These are phyloP conservation scores for Dolomedes plantarius DNA, from an alignment of 2,888 invertebrate genomes.

Conservation along the genomic window DNA sequence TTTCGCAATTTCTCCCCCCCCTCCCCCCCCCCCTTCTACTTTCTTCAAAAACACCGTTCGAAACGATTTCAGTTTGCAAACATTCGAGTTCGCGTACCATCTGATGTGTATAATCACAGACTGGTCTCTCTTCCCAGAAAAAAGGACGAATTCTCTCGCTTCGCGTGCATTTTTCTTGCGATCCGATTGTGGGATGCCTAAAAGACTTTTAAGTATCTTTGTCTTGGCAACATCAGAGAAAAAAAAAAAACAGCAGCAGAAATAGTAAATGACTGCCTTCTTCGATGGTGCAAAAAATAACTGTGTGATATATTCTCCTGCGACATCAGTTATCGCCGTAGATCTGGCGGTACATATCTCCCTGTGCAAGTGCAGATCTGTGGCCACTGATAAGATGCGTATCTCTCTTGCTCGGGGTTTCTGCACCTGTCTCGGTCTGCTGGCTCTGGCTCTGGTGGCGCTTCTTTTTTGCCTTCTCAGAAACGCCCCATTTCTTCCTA, in stretches of 20 bases:
- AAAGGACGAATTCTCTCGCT: too few relatives aligned
- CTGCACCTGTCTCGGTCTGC: constrained; percentile 52
- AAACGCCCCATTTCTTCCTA: constrained; percentile 59
- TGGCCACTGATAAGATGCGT: constrained; percentile 39
- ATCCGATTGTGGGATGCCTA: background rate
- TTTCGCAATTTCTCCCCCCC: too few relatives aligned
- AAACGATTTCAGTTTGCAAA: too few relatives aligned
- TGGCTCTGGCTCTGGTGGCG: constrained; percentile 30
- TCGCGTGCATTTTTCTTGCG: too few relatives aligned
- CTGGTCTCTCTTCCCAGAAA: too few relatives aligned
- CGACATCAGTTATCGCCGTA: background rate
- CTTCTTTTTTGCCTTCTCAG: constrained; percentile 26
- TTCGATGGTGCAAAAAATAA: too few relatives aligned
- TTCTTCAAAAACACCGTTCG: too few relatives aligned
- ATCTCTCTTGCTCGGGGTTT: constrained; percentile 12
- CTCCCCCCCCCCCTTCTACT: too few relatives aligned
- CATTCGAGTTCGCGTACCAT: too few relatives aligned
- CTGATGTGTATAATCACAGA: too few relatives aligned
- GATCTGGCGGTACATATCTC: background rate
- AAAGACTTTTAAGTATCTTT: background rate
- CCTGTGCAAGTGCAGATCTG: constrained; percentile 35
- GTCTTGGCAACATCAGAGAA: background rate
- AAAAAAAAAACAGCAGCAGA: background rate
- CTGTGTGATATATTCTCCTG: background rate
- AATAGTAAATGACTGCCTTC: background rate